Conservation (phyloP, 2,797 vertebrate species). For the Podarcis siculus region DNA sequence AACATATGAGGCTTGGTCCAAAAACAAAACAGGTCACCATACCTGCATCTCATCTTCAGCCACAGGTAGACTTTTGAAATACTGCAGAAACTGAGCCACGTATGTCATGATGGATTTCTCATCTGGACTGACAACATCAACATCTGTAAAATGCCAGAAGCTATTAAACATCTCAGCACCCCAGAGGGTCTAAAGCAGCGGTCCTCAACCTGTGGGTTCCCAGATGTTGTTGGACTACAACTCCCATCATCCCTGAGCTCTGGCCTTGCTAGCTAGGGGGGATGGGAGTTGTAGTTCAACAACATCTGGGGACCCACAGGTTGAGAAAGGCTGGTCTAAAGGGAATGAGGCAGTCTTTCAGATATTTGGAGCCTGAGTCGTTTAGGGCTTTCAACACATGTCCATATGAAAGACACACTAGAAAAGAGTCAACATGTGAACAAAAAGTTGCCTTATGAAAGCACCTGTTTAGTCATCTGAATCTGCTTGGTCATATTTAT, state of each 20-base stretch:
- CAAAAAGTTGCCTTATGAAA: conserved; percentile 13
- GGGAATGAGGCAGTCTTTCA: no score
- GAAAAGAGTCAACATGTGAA: conserved; percentile 41
- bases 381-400: no score
- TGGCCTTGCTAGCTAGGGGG: no score
- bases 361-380: no score
- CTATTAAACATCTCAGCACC: conserved; percentile 1
- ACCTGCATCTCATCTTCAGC: conserved; percentile 83
- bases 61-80: conserved; percentile 82
- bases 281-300: no score
- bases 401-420: neutral
- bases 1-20: neutral
- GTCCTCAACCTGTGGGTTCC: no score
- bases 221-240: no score
- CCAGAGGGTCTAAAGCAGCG: no score
- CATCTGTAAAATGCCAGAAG: conserved; percentile 80
- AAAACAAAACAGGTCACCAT: conserved; percentile 38
- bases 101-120: conserved; percentile 99
- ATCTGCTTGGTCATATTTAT: conserved; percentile 24
- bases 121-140: conserved; percentile 90
- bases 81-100: conserved; percentile 94
- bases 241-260: no score
- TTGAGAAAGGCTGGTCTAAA: no score
- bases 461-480: conserved; percentile 7
- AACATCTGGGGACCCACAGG: no score